Evolutionary conservation across 2,888 invertebrate genomes (phyloP).

Genomic region (Sussaba pulchella): DNA sequence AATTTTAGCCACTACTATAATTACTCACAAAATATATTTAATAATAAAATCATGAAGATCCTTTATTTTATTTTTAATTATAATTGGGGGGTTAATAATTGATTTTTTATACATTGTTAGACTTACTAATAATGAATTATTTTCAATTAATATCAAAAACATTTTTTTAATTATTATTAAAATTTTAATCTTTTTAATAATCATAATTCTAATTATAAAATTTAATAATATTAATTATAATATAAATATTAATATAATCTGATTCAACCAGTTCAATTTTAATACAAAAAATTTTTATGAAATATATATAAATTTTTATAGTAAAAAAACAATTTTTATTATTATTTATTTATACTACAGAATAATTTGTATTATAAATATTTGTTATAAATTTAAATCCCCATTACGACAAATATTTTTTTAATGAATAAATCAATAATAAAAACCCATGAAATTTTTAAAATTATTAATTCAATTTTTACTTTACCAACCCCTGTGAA

Average conservation of each 20-base stretch:
- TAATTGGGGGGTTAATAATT: slow-evolving; percentile 88
- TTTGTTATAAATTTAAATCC: slow-evolving; percentile 37
- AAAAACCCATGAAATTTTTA: slow-evolving; percentile 80
- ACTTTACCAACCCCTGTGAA: slow-evolving; percentile 87
- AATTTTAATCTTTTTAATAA: slow-evolving; percentile 72
- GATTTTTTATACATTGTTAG: slow-evolving; percentile 89
- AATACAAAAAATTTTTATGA: slow-evolving; percentile 75
- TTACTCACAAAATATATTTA: slow-evolving; percentile 84
- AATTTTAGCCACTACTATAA: slow-evolving; percentile 85
- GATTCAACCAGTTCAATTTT: slow-evolving; percentile 76
- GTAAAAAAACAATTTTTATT: slow-evolving; percentile 14
- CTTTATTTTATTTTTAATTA: slow-evolving; percentile 87
- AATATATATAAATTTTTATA: not conserved
- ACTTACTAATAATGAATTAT: slow-evolving; percentile 78
- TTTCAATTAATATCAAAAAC: slow-evolving; percentile 72
- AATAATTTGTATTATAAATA: slow-evolving; percentile 84
- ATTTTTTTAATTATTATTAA: slow-evolving; percentile 75
- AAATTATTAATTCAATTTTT: slow-evolving; percentile 87
- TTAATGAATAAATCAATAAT: slow-evolving; percentile 74
- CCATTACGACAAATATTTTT: slow-evolving; percentile 47
- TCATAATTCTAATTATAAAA: slow-evolving; percentile 52
- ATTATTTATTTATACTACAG: slow-evolving; percentile 87
- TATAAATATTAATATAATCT: slow-evolving; percentile 71
- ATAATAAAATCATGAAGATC: slow-evolving; percentile 84
- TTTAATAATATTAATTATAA: slow-evolving; percentile 75